phyloP scores from a whole-genome alignment of 1,140 invertebrate species.

The Caenorhabditis inopinata region DNA sequence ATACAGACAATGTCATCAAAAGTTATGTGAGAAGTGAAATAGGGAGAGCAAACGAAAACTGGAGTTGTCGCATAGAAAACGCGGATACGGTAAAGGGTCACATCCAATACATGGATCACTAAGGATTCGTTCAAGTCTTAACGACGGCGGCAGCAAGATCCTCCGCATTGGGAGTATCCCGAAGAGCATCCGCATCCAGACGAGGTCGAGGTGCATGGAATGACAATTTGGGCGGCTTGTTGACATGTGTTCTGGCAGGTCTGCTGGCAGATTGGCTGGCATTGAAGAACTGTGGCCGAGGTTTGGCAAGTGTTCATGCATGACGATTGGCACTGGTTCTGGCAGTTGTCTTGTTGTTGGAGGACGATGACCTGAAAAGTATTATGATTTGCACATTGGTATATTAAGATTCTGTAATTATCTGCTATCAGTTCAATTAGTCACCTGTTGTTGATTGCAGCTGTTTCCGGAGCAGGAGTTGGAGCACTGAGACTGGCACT shows the following conservation, averaged over 20 bases:
- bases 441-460: slow-evolving; percentile 9
- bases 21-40: slow-evolving; percentile 23
- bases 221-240: slow-evolving; percentile 39
- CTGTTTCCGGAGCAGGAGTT: slow-evolving; percentile 29
- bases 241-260: slow-evolving; percentile 45
- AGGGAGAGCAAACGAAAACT: not conserved
- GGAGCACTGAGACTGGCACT: slow-evolving; percentile 20
- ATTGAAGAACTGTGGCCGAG: slow-evolving; percentile 33
- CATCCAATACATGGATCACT: slow-evolving; percentile 19
- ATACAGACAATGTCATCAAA: slow-evolving; percentile 26
- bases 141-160: slow-evolving; percentile 40
- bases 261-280: slow-evolving; percentile 43
- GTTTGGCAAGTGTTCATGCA: slow-evolving; percentile 45
- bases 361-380: slow-evolving; percentile 33
- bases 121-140: not conserved
- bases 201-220: slow-evolving; percentile 17
- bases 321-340: slow-evolving; percentile 27
- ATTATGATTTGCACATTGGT: no score
- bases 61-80: slow-evolving; percentile 27
- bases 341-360: slow-evolving; percentile 45
- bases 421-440: no score
- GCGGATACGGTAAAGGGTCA: slow-evolving; percentile 2
- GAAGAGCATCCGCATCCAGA: slow-evolving; percentile 37
- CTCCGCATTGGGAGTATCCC: slow-evolving; percentile 41
- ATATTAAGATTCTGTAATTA: no score